phyloP scores from a whole-genome alignment of 2,113 vertebrate genomes.

The Martes martes region DNA sequence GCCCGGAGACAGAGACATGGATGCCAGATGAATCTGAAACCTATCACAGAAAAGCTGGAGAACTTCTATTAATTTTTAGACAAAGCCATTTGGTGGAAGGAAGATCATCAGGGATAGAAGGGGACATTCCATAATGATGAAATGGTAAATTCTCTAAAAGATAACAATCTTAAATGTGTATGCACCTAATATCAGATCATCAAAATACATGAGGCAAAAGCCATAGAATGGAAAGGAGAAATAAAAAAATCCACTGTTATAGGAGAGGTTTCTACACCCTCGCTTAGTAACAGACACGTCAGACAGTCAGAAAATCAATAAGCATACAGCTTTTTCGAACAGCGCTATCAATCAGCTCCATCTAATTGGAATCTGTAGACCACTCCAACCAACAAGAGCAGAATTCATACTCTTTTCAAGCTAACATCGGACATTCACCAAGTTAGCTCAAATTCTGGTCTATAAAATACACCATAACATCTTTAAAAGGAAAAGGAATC shows the following conservation, averaged over 20 bases:
- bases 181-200: no score
- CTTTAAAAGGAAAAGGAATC: background rate
- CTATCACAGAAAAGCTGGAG: background rate
- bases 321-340: background rate
- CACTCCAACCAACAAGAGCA: background rate
- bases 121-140: fast-evolving
- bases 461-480: background rate
- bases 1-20: no score
- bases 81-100: background rate
- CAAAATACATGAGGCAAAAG: background rate
- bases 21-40: no score
- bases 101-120: background rate
- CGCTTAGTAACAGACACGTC: background rate
- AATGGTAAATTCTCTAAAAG: background rate
- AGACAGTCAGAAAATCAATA: background rate
- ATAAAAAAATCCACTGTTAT: no score
- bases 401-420: background rate
- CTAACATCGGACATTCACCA: background rate
- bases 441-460: background rate
- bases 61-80: background rate
- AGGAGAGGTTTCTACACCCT: background rate
- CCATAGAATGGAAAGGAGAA: background rate
- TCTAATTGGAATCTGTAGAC: background rate
- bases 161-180: fast-evolving
- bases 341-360: background rate